Base-by-base conservation (phyloP, 2,113 vertebrate genomes). In the Epinephelus moara region DNA sequence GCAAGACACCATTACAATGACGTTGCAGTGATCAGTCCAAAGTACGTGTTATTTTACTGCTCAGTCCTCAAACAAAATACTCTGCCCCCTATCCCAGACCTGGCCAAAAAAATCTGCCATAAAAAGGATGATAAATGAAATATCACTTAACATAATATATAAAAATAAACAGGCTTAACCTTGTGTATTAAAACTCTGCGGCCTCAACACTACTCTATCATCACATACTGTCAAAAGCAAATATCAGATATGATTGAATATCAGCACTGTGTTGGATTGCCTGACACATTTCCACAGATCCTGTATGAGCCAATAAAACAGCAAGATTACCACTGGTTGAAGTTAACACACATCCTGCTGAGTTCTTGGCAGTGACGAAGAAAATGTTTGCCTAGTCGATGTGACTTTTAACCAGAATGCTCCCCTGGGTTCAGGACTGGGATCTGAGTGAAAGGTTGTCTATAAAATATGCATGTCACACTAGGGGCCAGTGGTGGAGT, bases 391-490 rank as follows among this genome's bases (percentile, higher is more conserved):
- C 83, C 18, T 66, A 73, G 89, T 83, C 79, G 66, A 88, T 89
- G 78, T 90, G 89, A 92, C 92, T 94, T 94, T 92, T 90, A 91
- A 84, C 89, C 89, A 84, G 85, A 92, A 79, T 78, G 82, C 85
- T 86, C 93, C 91, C 89, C 52, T 11, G 64, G 87, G 83, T 92
- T 91, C 70, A 78, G 73, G 37, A 61, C 78, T 86, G 85, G 79
- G 85, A 93, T 87, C 85, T 86, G 78, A 93, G 91, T 91, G 88
- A 94, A 95, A 94, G 91, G 94, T 95, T 92, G 85, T 91, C 90
- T 87, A 95, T 94, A 93, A 93, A 95, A 95, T 95, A 94, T 95
- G 91, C 88, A 95, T 94, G 92, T 87, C 81, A 64, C 84, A 83
- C 86, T 53, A 27, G 86, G 83, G 79, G 76, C 62, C 52, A 40